phyloP scores from a whole-genome alignment of 2,113 vertebrate genomes.

The Alaudala cheleensis region DNA sequence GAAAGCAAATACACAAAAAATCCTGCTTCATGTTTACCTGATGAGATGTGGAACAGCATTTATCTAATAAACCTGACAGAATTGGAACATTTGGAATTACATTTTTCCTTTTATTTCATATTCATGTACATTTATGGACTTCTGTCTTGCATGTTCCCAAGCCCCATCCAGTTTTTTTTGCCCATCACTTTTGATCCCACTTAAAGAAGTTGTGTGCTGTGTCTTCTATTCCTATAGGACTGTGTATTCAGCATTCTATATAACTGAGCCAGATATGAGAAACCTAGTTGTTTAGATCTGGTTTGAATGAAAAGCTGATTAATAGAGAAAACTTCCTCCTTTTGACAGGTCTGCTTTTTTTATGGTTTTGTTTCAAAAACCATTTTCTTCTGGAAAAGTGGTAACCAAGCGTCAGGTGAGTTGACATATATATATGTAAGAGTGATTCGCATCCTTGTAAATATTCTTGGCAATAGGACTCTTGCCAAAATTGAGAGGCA shows the following conservation, averaged over 20 bases:
- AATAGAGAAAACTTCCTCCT: slow-evolving; percentile 21
- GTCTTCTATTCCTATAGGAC: background rate
- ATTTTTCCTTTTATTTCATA: background rate
- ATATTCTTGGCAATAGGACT: background rate
- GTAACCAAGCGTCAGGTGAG: slow-evolving; percentile 91
- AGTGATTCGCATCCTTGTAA: background rate
- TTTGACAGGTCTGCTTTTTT: slow-evolving; percentile 85
- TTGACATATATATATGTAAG: background rate
- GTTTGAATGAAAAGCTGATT: background rate
- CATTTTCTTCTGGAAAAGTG: slow-evolving; percentile 93
- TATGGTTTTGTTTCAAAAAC: slow-evolving; percentile 97
- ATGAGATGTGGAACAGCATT: background rate
- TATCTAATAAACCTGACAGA: background rate
- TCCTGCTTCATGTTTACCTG: background rate
- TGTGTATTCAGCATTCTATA: fast-evolving
- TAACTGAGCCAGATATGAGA: background rate
- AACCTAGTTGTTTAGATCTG: background rate
- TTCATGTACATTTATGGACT: background rate
- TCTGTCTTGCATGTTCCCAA: background rate
- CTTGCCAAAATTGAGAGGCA: background rate
- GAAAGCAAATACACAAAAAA: background rate
- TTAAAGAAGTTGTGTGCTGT: background rate
- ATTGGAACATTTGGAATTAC: background rate
- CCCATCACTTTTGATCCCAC: background rate
- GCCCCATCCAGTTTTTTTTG: background rate